These are phyloP conservation scores for Drosophila birchii DNA, from an alignment of 2,888 invertebrate species.

Conservation along the genomic window DNA sequence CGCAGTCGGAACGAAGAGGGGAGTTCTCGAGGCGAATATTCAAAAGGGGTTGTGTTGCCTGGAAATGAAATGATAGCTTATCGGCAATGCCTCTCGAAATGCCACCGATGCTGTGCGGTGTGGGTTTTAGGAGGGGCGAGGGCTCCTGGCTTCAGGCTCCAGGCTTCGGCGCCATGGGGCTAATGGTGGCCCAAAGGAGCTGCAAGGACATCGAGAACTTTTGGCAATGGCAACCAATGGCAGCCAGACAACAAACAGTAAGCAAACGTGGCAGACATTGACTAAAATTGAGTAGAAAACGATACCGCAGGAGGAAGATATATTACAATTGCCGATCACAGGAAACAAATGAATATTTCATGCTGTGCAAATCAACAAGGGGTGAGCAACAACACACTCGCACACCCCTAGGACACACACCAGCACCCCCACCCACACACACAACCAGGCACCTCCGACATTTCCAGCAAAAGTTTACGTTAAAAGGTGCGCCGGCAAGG, in stretches of 20 bases:
- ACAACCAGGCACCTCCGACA: constrained; percentile 43
- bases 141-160: not conserved
- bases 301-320: constrained; percentile 78
- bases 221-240: constrained; percentile 54
- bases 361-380: constrained; percentile 78
- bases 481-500: constrained; percentile 62
- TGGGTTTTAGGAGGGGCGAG: not conserved
- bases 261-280: constrained; percentile 68
- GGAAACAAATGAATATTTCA: constrained; percentile 81
- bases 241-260: constrained; percentile 59
- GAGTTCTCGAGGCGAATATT: constrained; percentile 23
- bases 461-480: constrained; percentile 59
- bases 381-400: constrained; percentile 9
- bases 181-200: constrained; percentile 9
- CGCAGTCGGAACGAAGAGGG: constrained; percentile 27
- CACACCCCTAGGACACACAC: constrained; percentile 9
- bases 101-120: constrained; percentile 25
- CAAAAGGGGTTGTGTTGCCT: constrained; percentile 55
- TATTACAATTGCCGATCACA: constrained; percentile 81
- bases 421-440: constrained; percentile 14
- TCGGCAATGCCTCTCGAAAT: constrained; percentile 52
- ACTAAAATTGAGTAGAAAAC: constrained; percentile 79
- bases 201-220: constrained; percentile 50
- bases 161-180: constrained; percentile 1
- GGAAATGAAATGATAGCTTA: constrained; percentile 73